Evolutionary conservation across 64 coral and sea anemone genomes (phyloP), one percentile per base, ranked within the genome.

Genomic region (Dendrophyllia cribrosa): DNA sequence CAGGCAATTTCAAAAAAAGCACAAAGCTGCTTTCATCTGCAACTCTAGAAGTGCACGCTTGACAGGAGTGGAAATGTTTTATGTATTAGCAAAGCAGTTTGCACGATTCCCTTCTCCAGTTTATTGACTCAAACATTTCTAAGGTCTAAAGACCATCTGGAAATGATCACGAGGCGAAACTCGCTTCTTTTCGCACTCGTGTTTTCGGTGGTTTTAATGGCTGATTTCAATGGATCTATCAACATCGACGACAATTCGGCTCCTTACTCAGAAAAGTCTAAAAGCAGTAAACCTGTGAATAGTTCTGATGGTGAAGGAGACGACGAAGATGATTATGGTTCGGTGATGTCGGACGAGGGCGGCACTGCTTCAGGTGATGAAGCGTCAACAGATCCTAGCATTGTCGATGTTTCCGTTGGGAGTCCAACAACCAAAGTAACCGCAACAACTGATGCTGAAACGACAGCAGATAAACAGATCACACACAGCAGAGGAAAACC

Each of bases 301-400:
- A 75, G 26, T n/a, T 70, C 52, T 15, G 61, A 82, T 19, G 16
- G n/a, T 43, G 88, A 50, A 61, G 90, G 75, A 16, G 93, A 98
- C 20, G 92, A 92, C 51, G 88, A 94, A 14, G 60, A n/a, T 15
- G 82, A 93, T 24, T 95, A 89, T 10, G 87, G 58, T 21, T 83
- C 59, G 23, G 23, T 88, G 43, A 51, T 79, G 58, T 50, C 78
- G 24, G 94, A 93, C 21, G 74, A 66, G n/a, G 93, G 94, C 73
- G 91, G 87, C 2, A 87, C 81, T 81, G 86, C 93, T 67, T 92
- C 89, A 14, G 90, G 96, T 2, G 77, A 67, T 43, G 71, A 72
- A 24, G 26, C 59, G 21, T 2, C 70, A 12, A 43, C 87, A 20
- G 71, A 50, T 15, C n/a, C 65, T 2, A 48, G 22, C n/a, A 76